These are phyloP conservation scores for Acronicta psi DNA, from an alignment of 2,888 invertebrate species.

Conservation along the genomic window DNA sequence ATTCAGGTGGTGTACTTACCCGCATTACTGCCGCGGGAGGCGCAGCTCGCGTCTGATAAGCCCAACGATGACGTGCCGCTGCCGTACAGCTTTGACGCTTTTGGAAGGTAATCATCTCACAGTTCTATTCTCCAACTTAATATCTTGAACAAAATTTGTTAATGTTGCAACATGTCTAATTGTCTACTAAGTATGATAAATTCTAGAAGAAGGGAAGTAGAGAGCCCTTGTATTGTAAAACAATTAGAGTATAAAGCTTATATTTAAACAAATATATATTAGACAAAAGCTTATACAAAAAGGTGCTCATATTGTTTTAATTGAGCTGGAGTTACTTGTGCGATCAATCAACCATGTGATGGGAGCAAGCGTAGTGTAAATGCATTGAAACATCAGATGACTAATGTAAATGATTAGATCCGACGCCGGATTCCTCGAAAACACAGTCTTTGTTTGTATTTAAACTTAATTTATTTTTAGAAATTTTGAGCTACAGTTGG, in stretches of 20 bases:
- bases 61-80: conserved; percentile 79
- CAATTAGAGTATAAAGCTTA: too few relatives aligned
- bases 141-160: neutral
- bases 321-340: conserved; percentile 25
- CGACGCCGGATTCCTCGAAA: conserved; percentile 7
- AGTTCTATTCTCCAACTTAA: neutral
- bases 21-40: conserved; percentile 81
- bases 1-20: conserved; percentile 91
- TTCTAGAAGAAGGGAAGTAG: too few relatives aligned
- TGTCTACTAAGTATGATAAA: too few relatives aligned
- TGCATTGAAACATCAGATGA: conserved; percentile 27
- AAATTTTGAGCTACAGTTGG: conserved; percentile 89
- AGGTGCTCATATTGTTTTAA: conserved; percentile 37
- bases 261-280: too few relatives aligned
- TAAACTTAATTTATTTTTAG: conserved; percentile 68
- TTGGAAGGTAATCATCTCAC: conserved; percentile 83
- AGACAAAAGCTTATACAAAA: too few relatives aligned
- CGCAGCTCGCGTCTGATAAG: conserved; percentile 74
- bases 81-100: conserved; percentile 89
- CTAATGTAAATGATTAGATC: conserved; percentile 13
- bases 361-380: conserved; percentile 36
- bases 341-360: conserved; percentile 33
- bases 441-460: conserved; percentile 6
- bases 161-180: too few relatives aligned
- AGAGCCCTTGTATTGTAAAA: too few relatives aligned